Conservation (phyloP, 2,888 invertebrate species). For the Eristalis tenax region DNA sequence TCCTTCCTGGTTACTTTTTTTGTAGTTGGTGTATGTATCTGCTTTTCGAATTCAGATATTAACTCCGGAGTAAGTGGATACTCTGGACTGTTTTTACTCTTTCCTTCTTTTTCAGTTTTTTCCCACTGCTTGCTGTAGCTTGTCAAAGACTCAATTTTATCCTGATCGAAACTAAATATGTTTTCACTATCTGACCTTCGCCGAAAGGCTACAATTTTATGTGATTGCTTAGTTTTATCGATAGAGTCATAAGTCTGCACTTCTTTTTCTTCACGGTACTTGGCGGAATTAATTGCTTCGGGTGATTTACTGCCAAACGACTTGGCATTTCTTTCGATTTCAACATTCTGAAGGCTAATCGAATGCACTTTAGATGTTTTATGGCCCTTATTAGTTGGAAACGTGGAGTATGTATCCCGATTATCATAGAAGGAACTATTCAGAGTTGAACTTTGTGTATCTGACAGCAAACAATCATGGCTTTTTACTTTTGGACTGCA, state of each 20-base stretch:
- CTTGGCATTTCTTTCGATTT: conserved; percentile 84
- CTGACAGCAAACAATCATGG: conserved; percentile 84
- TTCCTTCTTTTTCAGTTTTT: conserved; percentile 81
- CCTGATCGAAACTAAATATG: conserved; percentile 89
- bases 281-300: conserved; percentile 76
- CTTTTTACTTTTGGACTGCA: conserved; percentile 82
- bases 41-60: conserved; percentile 85
- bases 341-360: conserved; percentile 87
- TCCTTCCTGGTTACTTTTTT: conserved; percentile 84
- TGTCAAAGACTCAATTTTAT: conserved; percentile 87
- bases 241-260: conserved; percentile 79
- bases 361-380: conserved; percentile 86
- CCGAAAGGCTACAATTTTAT: conserved; percentile 82
- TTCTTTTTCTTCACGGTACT: conserved; percentile 78
- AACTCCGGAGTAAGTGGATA: conserved; percentile 83
- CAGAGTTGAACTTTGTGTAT: conserved; percentile 80
- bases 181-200: conserved; percentile 87
- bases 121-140: conserved; percentile 81
- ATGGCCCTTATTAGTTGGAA: conserved; percentile 83
- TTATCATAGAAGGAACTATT: conserved; percentile 83
- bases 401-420: conserved; percentile 85
- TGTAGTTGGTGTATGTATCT: conserved; percentile 79
- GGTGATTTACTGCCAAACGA: conserved; percentile 79
- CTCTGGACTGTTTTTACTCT: conserved; percentile 83
- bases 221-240: conserved; percentile 78